Base-by-base conservation (phyloP, 2,797 vertebrate genomes). In the Ceryle rudis region DNA sequence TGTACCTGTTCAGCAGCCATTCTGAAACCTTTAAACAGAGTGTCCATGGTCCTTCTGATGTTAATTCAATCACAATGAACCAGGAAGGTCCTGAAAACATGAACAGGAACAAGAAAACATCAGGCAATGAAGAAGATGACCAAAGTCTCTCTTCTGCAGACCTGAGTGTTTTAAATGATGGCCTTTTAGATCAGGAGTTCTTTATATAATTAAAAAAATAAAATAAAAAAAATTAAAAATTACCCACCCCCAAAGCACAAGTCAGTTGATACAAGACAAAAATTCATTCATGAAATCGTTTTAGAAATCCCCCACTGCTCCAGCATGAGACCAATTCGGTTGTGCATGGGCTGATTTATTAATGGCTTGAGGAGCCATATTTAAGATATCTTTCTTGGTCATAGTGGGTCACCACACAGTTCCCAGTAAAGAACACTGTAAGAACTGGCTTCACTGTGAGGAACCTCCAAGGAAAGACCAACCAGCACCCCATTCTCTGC, bases 171-270 rank as follows among this genome's bases (percentile, higher is more conserved):
- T 49, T 72, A 16, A 65, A 47, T 31, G 44, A 73, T n/a, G 79
- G 41, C 28, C 62, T 91, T 77, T 83, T 26, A 70, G 93, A 97
- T 4, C 82, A 91, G 21, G 92, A 95, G 80, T 96, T 91, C 64
- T 97, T 96, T 10, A 93, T 95, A 73, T 93, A 95, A 58, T 8
- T 71, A 15, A 5, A 25, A 35, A 28, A 42, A 47, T 31, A 16
- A 25, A 31, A 31, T 16, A 29, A 42, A 31, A 18, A n/a, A 46
- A 22, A 46, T 47, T 6, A 46, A 65, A 49, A 84, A 41, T 1
- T 55, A 52, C 15, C 15, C 6, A 26, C 4, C 26, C 7, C 22
- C 64, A 13, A 9, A 75, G n/a, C 39, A 62, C 23, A 55, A 35
- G 3, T 79, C 62, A 64, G 15, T 15, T 80, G 22, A 70, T 47